Evolutionary conservation across 1,140 invertebrate species (phyloP).

Genomic region (Anastrepha ludens): DNA sequence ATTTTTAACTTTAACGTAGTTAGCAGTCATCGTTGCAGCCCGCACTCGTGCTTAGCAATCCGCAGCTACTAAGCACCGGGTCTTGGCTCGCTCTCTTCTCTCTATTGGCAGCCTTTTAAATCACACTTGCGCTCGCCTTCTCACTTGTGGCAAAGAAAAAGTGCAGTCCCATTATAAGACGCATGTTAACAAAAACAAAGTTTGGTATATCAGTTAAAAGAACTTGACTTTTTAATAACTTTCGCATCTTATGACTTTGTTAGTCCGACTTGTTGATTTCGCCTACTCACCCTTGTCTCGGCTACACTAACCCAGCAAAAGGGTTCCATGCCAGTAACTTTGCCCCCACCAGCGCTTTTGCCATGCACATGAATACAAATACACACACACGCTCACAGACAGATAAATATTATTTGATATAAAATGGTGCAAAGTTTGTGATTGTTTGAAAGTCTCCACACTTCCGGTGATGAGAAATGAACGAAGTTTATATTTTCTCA

Average conservation of each 20-base stretch:
- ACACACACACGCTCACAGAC: neutral
- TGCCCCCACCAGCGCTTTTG: neutral
- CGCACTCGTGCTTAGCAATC: no score
- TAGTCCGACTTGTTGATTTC: slow-evolving; percentile 8
- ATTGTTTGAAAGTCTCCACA: slow-evolving; percentile 46
- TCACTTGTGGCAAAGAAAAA: neutral
- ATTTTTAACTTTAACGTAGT: no score
- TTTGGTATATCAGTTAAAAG: neutral
- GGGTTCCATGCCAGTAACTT: neutral
- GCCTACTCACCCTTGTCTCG: neutral
- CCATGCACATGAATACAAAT: neutral
- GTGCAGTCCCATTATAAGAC: neutral
- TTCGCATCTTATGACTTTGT: neutral
- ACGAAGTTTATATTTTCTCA: slow-evolving; percentile 31
- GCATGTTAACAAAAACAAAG: neutral
- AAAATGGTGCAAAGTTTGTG: slow-evolving; percentile 30
- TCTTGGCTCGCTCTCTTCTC: neutral
- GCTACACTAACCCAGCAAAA: neutral
- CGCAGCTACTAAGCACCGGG: neutral
- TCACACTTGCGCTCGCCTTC: no score
- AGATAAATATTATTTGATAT: slow-evolving; percentile 18
- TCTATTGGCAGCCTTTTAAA: no score
- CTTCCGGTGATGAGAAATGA: slow-evolving; percentile 44
- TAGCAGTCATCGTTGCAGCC: no score
- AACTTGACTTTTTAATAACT: slow-evolving; percentile 47